Conservation (phyloP, 1,140 invertebrate genomes). For the Mesaphorura yosii region DNA sequence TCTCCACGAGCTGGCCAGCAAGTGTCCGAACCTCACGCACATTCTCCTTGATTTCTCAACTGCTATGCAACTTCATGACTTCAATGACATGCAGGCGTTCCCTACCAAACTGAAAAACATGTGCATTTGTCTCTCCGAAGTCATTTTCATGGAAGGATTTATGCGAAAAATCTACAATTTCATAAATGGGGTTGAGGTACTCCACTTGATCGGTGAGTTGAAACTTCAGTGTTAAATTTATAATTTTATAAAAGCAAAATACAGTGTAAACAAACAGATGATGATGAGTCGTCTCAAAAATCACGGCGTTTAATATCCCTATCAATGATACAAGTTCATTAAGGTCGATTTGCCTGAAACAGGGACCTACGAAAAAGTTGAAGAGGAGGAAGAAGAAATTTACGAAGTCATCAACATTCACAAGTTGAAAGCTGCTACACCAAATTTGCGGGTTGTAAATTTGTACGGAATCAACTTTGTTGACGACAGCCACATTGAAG, state of each 20-base stretch:
- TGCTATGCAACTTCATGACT: slow-evolving; percentile 98
- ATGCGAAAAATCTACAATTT: slow-evolving; percentile 99
- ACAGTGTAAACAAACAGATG: no score
- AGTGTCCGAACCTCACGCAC: slow-evolving; percentile 94
- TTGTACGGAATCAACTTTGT: slow-evolving; percentile 96
- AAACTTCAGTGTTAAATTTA: background rate
- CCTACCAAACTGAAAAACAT: slow-evolving; percentile 94
- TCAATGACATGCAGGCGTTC: slow-evolving; percentile 91
- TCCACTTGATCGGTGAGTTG: slow-evolving; percentile 82
- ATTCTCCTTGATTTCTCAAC: slow-evolving; percentile 96
- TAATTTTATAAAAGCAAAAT: no score
- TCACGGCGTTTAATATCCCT: no score
- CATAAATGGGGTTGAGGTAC: slow-evolving; percentile 95
- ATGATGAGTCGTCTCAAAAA: no score
- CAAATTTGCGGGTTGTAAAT: slow-evolving; percentile 89
- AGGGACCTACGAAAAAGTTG: slow-evolving; percentile 97
- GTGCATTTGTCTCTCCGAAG: slow-evolving; percentile 95
- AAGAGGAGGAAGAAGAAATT: slow-evolving; percentile 98
- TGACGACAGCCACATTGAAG: slow-evolving; percentile 96
- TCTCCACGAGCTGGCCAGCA: slow-evolving; percentile 89
- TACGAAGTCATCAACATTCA: slow-evolving; percentile 99
- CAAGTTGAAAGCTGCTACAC: slow-evolving; percentile 90
- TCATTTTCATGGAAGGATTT: slow-evolving; percentile 99
- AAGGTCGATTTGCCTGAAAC: background rate
- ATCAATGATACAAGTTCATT: no score